phyloP scores from a whole-genome alignment of 2,797 vertebrate genomes.

The Chiloscyllium punctatum region DNA sequence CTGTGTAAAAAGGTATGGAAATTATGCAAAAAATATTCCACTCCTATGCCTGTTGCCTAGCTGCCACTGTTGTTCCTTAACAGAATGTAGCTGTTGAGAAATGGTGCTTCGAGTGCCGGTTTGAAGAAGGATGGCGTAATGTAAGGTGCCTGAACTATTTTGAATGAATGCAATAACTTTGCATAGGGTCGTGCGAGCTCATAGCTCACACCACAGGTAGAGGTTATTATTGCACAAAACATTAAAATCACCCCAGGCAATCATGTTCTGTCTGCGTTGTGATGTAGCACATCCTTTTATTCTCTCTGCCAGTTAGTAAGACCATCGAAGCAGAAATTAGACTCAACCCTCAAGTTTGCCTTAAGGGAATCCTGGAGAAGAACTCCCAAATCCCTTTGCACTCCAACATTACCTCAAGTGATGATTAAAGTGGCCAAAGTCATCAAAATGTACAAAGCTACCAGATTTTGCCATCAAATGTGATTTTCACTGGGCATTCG shows the following conservation, averaged over 20 bases:
- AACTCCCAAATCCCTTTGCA: no score
- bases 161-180: neutral
- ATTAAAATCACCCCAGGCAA: neutral
- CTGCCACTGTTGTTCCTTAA: neutral
- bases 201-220: neutral
- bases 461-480: no score
- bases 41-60: neutral
- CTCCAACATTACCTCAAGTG: no score
- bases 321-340: no score
- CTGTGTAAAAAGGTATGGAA: neutral
- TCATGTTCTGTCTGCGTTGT: neutral
- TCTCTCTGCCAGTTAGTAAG: no score
- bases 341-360: no score
- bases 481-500: no score
- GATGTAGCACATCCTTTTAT: neutral
- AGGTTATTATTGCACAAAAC: neutral
- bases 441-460: no score
- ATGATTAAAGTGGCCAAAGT: no score
- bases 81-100: neutral
- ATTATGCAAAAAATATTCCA: neutral
- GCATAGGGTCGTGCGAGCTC: neutral
- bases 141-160: neutral
- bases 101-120: neutral
- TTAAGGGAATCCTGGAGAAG: no score
- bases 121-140: neutral